Evolutionary conservation across 2,797 vertebrate genomes (phyloP), one percentile per base, ranked within the genome.

Genomic region (Apodemus agrarius): DNA sequence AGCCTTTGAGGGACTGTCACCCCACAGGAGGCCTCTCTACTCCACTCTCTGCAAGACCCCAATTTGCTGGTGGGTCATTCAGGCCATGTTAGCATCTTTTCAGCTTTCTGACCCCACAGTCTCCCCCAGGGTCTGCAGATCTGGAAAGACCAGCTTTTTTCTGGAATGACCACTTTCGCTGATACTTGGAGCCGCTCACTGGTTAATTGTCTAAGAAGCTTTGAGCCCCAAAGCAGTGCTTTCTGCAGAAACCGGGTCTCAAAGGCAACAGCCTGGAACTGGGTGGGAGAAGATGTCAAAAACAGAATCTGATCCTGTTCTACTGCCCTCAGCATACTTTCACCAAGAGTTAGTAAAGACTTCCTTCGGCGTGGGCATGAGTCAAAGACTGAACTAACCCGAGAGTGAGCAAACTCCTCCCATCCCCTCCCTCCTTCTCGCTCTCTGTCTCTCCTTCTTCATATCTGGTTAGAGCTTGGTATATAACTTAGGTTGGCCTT

Each of bases 311-410:
- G 29, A 57, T 65, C 46, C 52, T 2, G 2, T 26, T 81, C 61
- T 34, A 52, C 9, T 6, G 26, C 74, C 11, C 52, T 91, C 19
- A 57, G 61, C 52, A 85, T 57, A 52, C 37, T 63, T 78, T 54
- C 49, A 46, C 86, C 67, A 83, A 84, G 65, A 29, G 17, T 46
- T 94, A 49, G 57, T 87, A 54, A 76, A 78, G 29, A 59, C 54
- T 84, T 79, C 52, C 81, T 46, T 40, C 26, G 89, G 81, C 90
- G 85, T 87, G 89, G 93, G 63, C 79, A 13, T 24, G 34, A 94
- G 72, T 52, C 72, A 92, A 90, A 84, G 81, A 93, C 65, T 84
- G 46, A 84, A 80, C 65, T 85, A 94, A 87, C 75, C 43, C 3
- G 63, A 24, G 11, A 67, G 19, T 49, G 31, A 85, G 46, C 46